Evolutionary conservation across 1,140 invertebrate species (phyloP).

Genomic region (Parapsyche elsis): DNA sequence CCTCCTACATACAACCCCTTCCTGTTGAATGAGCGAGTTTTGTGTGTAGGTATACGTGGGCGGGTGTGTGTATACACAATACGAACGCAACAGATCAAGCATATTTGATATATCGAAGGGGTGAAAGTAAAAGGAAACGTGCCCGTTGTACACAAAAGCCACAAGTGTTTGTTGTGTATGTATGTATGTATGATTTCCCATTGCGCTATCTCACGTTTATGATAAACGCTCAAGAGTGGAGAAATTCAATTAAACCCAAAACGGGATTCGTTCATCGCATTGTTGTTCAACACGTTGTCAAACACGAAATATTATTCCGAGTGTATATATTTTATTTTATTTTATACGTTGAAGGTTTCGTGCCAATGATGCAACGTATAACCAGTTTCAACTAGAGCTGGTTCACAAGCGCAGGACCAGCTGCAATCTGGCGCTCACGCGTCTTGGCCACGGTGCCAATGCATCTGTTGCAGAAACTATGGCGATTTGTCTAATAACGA

Average conservation of each 20-base stretch:
- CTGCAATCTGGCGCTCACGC: slow-evolving; percentile 33
- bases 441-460: slow-evolving; percentile 37
- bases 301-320: too few species aligned
- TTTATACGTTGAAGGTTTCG: not conserved
- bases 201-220: not conserved
- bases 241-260: too few species aligned
- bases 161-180: not conserved
- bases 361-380: not conserved
- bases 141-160: slow-evolving; percentile 26
- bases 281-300: too few species aligned
- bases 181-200: slow-evolving; percentile 14
- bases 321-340: too few species aligned
- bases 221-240: not conserved
- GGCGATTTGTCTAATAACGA: slow-evolving; percentile 39
- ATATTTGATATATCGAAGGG: slow-evolving; percentile 5
- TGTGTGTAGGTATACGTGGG: too few species aligned
- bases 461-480: slow-evolving; percentile 41
- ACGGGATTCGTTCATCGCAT: too few species aligned
- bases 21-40: not conserved
- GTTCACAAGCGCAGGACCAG: not conserved
- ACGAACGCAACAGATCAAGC: slow-evolving; percentile 3
- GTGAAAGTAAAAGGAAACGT: slow-evolving; percentile 21
- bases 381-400: slow-evolving; percentile 14
- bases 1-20: too few species aligned
- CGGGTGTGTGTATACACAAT: not conserved